Evolutionary conservation across 2,113 vertebrate genomes (phyloP), one percentile per base, ranked within the genome.

Genomic region (Amphiprion percula): DNA sequence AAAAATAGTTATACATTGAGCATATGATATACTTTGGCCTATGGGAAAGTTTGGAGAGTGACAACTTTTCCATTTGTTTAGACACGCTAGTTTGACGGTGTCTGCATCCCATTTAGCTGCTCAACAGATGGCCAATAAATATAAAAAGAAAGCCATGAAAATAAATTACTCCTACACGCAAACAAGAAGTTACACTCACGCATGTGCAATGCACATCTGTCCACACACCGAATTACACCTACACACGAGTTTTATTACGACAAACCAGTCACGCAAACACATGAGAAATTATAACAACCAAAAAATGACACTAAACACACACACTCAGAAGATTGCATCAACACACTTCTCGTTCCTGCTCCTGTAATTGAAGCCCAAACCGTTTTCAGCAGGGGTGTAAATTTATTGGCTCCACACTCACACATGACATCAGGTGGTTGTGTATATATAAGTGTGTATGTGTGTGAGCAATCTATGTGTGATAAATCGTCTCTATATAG

Each of bases 91-190:
- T 68, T 56, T 69, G 61, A 56, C 17, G 26, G 44, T 1, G 19
- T 71, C 72, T 74, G 67, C 71, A 67, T 76, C 66, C 59, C 30
- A 79, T 83, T 90, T 61, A 67, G 59, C 59, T 24, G 41, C 82
- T 80, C 74, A 85, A 88, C 90, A 90, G 87, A 90, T 89, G 76
- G 90, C 49, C 64, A 77, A 76, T 81, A 84, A 83, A 82, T 88
- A 79, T 70, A 61, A 86, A 79, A 37, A 53, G 11, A 71, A 82
- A 58, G 62, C 44, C 49, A 5, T 60, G 61, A 77, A 37, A 88
- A 89, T 90, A 80, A 85, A 92, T 91, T 78, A 91, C 83, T 85
- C 84, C 80, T 60, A 88, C 87, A 74, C 74, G 59, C 47, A 73
- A 61, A 83, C 64, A 78, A 15, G 10, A 61, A 63, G 61, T 74